phyloP scores from a whole-genome alignment of 2,797 vertebrate species.

The Arctocebus calabarensis region DNA sequence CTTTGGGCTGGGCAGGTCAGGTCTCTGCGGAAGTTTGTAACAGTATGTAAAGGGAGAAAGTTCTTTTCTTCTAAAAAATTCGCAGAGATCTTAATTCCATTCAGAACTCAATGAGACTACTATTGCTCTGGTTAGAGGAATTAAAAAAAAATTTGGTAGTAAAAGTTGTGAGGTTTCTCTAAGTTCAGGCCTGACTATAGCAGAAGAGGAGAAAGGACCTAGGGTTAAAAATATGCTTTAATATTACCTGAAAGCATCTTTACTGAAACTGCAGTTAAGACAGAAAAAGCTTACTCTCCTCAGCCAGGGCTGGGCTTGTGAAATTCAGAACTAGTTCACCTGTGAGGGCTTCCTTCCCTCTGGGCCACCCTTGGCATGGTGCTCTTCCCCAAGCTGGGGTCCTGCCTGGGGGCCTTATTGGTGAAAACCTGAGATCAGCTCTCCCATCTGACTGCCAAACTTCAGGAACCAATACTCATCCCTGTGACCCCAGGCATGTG shows the following conservation, averaged over 20 bases:
- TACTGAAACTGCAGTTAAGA: neutral
- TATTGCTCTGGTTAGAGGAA: neutral
- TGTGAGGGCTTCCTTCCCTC: neutral
- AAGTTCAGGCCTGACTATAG: neutral
- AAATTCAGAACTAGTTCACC: rapidly evolving
- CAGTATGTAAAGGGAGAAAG: neutral
- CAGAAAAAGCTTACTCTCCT: neutral
- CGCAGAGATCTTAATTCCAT: neutral
- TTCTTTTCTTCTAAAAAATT: neutral
- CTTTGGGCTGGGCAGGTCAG: neutral
- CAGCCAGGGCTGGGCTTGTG: neutral
- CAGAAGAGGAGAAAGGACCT: neutral
- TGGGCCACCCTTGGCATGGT: neutral
- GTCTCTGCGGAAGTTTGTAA: neutral
- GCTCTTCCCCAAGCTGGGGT: neutral
- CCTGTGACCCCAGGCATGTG: rapidly evolving
- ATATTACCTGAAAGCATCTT: neutral
- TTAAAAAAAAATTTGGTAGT: neutral
- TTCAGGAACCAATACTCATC: too few species aligned
- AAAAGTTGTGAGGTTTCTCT: neutral
- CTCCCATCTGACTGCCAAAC: neutral
- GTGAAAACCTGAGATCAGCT: neutral
- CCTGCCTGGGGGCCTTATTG: neutral
- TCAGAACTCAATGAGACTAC: neutral
- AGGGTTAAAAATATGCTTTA: neutral